Base-by-base conservation (phyloP, 2,113 vertebrate species). In the Crotalus viridis region DNA sequence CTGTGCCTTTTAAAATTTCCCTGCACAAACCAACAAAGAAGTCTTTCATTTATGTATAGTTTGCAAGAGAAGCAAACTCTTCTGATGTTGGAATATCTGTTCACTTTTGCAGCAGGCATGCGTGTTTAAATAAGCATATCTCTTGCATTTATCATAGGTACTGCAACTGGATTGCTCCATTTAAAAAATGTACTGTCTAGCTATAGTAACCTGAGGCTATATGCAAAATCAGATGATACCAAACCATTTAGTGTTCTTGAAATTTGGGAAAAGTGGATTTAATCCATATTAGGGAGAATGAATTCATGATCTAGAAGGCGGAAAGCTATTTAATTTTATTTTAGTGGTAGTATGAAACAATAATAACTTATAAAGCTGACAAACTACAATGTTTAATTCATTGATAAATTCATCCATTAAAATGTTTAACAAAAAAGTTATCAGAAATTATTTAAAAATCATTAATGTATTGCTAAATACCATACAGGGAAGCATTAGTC, bases 221-320 rank as follows among this genome's bases (percentile, higher is more conserved):
- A 90, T 90, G 64, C 74, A 24, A 48, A 93, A 90, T n/a, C 92
- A 64, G 88, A 90, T 52, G 55, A 87, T 28, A 56, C 89, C 33
- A 81, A 81, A 81, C 5, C 33, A 81, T 81, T 81, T 81, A 39
- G 15, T n/a, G 33, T 33, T 19, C n/a, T 1, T 81, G 33, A 81
- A 33, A 43, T 81, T 81, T 81, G 74, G 4, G 33, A 81, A 81
- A 81, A 81, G 3, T 33, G 21, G 74, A 43, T 81, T 43, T 22
- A 43, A 43, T 81, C 33, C 17, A 81, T 33, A 33, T 33, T 81
- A 43, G 74, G 7, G 33, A 43, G 74, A 9, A 33, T 81, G 33
- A 81, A 81, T 3, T 81, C 33, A 81, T 9, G 74, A 81, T 81
- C 69, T 17, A 81, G 69, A 81, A 81, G 69, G 17, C 9, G 69